phyloP scores from a whole-genome alignment of 1,140 invertebrate species.

The Wiebesia pumilae region DNA sequence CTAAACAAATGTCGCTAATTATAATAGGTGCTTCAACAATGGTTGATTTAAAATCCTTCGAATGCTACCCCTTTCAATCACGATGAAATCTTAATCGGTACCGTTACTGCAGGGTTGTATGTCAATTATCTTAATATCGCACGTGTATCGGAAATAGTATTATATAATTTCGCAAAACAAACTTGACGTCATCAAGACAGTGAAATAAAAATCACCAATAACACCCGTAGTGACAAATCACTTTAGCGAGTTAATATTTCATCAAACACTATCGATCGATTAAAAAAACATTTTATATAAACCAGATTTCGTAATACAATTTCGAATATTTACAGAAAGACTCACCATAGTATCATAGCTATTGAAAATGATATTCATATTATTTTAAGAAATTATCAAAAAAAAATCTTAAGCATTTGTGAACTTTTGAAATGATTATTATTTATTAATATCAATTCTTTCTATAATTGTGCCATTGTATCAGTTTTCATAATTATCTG shows the following conservation, averaged over 20 bases:
- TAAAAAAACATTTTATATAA: neutral
- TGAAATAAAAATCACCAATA: neutral
- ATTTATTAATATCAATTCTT: too few species aligned
- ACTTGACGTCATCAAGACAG: neutral
- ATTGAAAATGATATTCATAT: too few species aligned
- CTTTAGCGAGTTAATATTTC: neutral
- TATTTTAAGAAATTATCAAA: too few species aligned
- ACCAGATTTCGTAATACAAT: neutral
- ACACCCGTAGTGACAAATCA: constrained; percentile 1
- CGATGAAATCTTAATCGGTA: neutral
- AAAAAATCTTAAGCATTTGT: too few species aligned
- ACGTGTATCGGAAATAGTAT: neutral
- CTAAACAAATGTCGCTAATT: neutral
- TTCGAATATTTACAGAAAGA: neutral
- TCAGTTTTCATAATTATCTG: neutral
- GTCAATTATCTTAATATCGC: neutral
- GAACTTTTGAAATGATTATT: neutral
- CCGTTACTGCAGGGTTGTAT: neutral
- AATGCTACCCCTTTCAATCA: neutral
- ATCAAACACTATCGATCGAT: neutral
- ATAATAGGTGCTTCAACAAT: neutral
- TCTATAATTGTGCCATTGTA: too few species aligned
- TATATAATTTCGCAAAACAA: neutral
- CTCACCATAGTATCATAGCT: too few species aligned
- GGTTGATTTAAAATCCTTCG: neutral